Evolutionary conservation across 2,888 invertebrate species (phyloP), one percentile per base, ranked within the genome.

Genomic region (Aproaerema taeniolella): DNA sequence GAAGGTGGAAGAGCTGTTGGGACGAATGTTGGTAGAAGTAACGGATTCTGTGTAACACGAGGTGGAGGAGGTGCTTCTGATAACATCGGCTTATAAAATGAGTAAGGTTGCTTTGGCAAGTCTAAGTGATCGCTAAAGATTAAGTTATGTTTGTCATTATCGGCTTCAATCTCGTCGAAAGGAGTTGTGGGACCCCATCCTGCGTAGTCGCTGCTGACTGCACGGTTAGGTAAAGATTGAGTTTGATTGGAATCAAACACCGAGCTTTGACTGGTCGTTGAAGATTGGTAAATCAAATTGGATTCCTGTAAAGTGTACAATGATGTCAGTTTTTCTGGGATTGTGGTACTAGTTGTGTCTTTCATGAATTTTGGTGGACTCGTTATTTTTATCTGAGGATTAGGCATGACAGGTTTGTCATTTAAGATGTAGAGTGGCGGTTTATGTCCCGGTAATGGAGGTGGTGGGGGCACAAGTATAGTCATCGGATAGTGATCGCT

Each of bases 381-480:
- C 1, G 63, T 61, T 3, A 60, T 42, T 47, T 64, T 62, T 4
- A 64, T 52, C 37, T 62, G 55, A 1, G 59, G 49, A 24, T 59
- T 61, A 3, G 58, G 52, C 14, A 50, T 43, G 12, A 52, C 31
- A 52, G 73, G 70, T 11, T 75, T 72, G 20, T 79, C 68, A 14
- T 68, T 50, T 2, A 76, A 57, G 24, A 69, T 51, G 50, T 67
- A 85, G 1, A 79, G 68, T 6, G 77, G 59, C 15, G 72, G 67
- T 50, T 79, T 67, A 42, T 80, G 79, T 9, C 76, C 76, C 2
- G 78, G 81, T 1, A 86, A 81, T 12, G 89, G 88, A 20, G 88
- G 80, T 1, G 92, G 92, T 8, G 93, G 92, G 9, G 93, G 92
- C 43, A 92, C 89, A 40, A 93, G 81, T 62, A 92, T 89, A 0